Evolutionary conservation across 2,888 invertebrate genomes (phyloP).

Genomic region (Cinara cedri): DNA sequence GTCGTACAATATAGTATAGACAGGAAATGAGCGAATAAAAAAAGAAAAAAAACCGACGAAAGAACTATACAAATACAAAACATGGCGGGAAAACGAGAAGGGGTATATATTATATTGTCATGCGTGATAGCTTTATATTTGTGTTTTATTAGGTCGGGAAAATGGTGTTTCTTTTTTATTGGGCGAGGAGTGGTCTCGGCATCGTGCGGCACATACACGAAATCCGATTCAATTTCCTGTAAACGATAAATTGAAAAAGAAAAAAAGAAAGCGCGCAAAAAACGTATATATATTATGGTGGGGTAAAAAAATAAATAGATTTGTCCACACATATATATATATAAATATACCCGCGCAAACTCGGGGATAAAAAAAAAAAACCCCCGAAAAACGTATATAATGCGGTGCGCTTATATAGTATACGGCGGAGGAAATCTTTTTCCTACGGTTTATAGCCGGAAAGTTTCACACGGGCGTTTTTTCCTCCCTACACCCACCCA

Average conservation of each 20-base stretch:
- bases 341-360: not conserved
- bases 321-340: not conserved
- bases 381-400: not conserved
- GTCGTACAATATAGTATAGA: not conserved
- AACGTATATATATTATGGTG: not conserved
- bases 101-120: slow-evolving; percentile 35
- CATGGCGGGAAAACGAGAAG: slow-evolving; percentile 43
- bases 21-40: slow-evolving; percentile 54
- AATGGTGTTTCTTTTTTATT: slow-evolving; percentile 54
- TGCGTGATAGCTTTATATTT: slow-evolving; percentile 56
- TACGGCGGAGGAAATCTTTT: slow-evolving; percentile 39
- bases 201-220: slow-evolving; percentile 43
- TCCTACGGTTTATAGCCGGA: slow-evolving; percentile 26
- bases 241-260: slow-evolving; percentile 58
- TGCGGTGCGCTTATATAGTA: not conserved
- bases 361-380: slow-evolving; percentile 24
- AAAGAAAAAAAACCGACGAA: slow-evolving; percentile 3
- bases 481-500: not conserved
- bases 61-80: slow-evolving; percentile 16
- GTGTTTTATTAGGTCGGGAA: slow-evolving; percentile 54
- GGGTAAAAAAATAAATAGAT: slow-evolving; percentile 54
- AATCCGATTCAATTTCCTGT: slow-evolving; percentile 59
- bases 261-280: slow-evolving; percentile 46
- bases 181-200: slow-evolving; percentile 51
- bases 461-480: slow-evolving; percentile 29